Conservation (phyloP, 2,113 vertebrate species). For the Aix galericulata region DNA sequence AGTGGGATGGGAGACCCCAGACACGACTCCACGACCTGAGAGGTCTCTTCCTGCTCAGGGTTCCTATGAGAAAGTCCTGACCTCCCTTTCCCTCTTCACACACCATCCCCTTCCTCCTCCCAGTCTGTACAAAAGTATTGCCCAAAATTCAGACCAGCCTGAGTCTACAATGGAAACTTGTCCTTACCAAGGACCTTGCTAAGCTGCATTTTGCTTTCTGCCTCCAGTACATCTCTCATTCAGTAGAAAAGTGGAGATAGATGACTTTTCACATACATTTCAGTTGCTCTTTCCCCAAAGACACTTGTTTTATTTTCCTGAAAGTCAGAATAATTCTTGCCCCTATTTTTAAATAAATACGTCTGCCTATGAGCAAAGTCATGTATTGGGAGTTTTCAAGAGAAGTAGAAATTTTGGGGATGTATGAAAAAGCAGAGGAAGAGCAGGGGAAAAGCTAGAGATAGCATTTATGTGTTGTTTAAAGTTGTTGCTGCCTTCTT, state of each 20-base stretch:
- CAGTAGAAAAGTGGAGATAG: background rate
- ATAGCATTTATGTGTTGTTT: background rate
- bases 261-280: fast-evolving
- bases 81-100: background rate
- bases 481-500: background rate
- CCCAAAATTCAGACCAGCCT: background rate
- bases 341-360: background rate
- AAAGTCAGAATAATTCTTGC: background rate
- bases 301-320: background rate
- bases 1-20: background rate
- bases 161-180: fast-evolving
- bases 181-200: background rate
- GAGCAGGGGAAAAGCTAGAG: background rate
- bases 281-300: background rate
- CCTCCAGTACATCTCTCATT: background rate
- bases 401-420: background rate
- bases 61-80: background rate
- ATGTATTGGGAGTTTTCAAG: background rate
- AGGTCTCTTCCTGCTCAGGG: background rate
- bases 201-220: background rate
- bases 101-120: background rate
- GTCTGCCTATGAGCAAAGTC: background rate
- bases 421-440: background rate
- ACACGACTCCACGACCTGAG: background rate
- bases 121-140: background rate